phyloP scores from a whole-genome alignment of 2,113 vertebrate genomes.

The Geococcyx californianus region DNA sequence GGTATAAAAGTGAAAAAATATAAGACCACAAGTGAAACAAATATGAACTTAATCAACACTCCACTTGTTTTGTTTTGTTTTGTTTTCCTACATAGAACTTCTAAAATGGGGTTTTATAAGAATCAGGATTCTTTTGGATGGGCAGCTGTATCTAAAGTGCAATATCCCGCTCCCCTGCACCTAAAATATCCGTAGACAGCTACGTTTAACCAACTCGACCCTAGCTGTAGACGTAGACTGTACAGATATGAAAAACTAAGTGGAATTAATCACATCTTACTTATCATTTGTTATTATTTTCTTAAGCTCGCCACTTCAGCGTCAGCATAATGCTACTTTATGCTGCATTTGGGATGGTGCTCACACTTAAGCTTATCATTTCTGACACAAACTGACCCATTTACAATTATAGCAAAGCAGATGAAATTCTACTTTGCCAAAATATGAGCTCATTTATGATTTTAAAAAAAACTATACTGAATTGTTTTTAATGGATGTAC shows the following conservation, averaged over 20 bases:
- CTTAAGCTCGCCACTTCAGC: not conserved
- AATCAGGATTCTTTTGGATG: not conserved
- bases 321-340: not conserved
- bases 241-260: not conserved
- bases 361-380: not conserved
- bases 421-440: not conserved
- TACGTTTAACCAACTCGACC: not conserved
- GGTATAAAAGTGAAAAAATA: not conserved
- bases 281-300: not conserved
- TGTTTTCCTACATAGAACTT: not conserved
- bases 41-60: not conserved
- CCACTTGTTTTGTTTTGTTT: not conserved
- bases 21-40: not conserved
- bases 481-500: not conserved
- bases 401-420: not conserved
- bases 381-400: not conserved
- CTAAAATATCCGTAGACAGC: not conserved
- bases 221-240: not conserved
- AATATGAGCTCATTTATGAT: not conserved
- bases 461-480: not conserved
- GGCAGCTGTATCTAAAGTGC: not conserved
- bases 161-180: accelerated
- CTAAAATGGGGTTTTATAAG: not conserved
- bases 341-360: accelerated
- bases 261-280: not conserved